A percentile compares a stretch with the other conserved stretches of the same genome.
These are phyloP conservation scores for Amphipoea lucens DNA, from an alignment of 2,888 invertebrate genomes.

Conservation along the genomic window DNA sequence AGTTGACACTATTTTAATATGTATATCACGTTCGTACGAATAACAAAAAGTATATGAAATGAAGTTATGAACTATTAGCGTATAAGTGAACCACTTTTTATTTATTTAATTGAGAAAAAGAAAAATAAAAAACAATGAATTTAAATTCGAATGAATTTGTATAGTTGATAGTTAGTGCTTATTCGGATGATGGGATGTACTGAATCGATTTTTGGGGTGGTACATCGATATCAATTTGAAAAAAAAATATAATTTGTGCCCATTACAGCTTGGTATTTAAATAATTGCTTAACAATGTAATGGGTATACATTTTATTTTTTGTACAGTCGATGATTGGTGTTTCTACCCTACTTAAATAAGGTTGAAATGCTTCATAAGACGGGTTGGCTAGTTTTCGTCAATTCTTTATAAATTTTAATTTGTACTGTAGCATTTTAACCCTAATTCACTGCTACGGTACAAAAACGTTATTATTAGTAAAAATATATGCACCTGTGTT, in stretches of 20 bases:
- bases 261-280: constrained; percentile 60
- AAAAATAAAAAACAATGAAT: constrained; percentile 72
- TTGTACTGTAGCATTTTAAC: constrained; percentile 70
- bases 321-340: constrained; percentile 35
- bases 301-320: constrained; percentile 51
- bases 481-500: constrained; percentile 72
- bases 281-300: constrained; percentile 63
- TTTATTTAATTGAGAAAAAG: constrained; percentile 78
- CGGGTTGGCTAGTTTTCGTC: constrained; percentile 75
- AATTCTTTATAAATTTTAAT: constrained; percentile 78
- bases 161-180: constrained; percentile 72
- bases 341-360: constrained; percentile 43
- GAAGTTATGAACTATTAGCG: constrained; percentile 86
- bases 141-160: constrained; percentile 74
- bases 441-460: constrained; percentile 65
- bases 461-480: constrained; percentile 60
- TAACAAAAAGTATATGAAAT: constrained; percentile 78
- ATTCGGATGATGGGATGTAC: constrained; percentile 61
- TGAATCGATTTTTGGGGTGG: constrained; percentile 55
- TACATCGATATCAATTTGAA: constrained; percentile 62
- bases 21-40: constrained; percentile 81
- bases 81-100: constrained; percentile 85
- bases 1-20: constrained; percentile 87
- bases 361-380: constrained; percentile 67
- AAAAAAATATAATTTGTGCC: constrained; percentile 37